Base-by-base conservation (phyloP, 92 coral and sea anemone species). In the Phenganax marumi region DNA sequence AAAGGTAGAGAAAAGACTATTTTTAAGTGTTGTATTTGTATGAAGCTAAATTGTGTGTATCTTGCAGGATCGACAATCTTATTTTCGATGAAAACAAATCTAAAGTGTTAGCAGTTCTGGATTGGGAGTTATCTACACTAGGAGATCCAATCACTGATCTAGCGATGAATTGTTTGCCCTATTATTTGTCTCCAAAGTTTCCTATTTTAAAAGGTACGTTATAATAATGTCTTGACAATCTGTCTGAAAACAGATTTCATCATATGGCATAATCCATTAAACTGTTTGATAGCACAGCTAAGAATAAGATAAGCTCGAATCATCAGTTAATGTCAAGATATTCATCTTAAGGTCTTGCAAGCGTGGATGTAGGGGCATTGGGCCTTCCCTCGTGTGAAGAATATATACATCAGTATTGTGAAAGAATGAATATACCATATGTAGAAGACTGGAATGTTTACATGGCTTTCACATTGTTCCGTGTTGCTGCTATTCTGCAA, bases 121-220 rank as follows among this genome's bases (percentile, higher is more conserved):
- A 94, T 89, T 94, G 98, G 98, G 98, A 94, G 58, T 81, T 94
- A 17, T 94, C 98, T 4, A 94, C 98, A 11, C 87, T 94, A 0
- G 98, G 98, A 49, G 98, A 94, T 52, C 98, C 98, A 5, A 17
- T 94, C 23, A 92, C 98, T 26, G 98, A 94, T 86, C 78, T 94
- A 73, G 97, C 98, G 14, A 89, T 92, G 77, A 89, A 89, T 88
- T 94, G 98, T 78, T 91, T 94, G 12, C 97, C 92, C 7, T 86
- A 94, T 82, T 91, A 94, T 77, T 90, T 94, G 12, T 87, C 98
- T 17, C 79, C 91, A 72, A 76, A 89, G 39, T 89, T 92, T 79
- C 94, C 97, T n/a, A 87, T 87, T 33, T 80, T 94, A 12, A 89
- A 79, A 92, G 98, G 98, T 92, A 57, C 72, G 8, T 46, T 47